Conservation (phyloP, 2,888 invertebrate species). For the Melipona bicolor region DNA sequence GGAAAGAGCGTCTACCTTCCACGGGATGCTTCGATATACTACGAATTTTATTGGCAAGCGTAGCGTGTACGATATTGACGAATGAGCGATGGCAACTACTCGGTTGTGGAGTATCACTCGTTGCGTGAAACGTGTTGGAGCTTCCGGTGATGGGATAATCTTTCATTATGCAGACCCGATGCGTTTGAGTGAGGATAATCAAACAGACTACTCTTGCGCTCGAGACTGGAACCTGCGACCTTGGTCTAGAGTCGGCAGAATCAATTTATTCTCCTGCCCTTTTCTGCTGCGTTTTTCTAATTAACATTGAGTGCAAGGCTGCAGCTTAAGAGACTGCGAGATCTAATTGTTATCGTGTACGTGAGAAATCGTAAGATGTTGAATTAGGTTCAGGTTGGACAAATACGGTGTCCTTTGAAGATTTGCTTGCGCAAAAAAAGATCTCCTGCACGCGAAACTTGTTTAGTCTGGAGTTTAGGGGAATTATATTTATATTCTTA, state of each 20-base stretch:
- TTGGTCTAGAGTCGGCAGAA: not conserved
- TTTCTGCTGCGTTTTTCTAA: not conserved
- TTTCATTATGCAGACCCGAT: conserved; percentile 19
- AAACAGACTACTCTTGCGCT: not conserved
- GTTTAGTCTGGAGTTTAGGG: no score
- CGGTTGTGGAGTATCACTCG: conserved; percentile 2
- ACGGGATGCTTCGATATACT: not conserved
- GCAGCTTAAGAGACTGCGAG: no score
- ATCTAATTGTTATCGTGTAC: no score
- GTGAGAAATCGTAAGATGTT: no score
- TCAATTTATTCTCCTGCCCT: not conserved
- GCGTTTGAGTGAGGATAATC: conserved; percentile 13
- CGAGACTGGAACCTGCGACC: not conserved
- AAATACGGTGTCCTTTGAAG: no score
- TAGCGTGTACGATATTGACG: conserved; percentile 10
- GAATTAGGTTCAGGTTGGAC: no score
- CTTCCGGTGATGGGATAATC: conserved; percentile 11
- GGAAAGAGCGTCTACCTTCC: not conserved
- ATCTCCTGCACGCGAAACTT: no score
- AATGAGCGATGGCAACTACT: conserved; percentile 5
- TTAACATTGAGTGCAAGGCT: no score
- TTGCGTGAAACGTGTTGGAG: not conserved
- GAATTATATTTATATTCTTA: no score
- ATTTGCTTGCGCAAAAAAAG: no score
- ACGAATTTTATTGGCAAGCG: conserved; percentile 11